phyloP scores from a whole-genome alignment of 2,888 invertebrate species.

The Nomada fabriciana region DNA sequence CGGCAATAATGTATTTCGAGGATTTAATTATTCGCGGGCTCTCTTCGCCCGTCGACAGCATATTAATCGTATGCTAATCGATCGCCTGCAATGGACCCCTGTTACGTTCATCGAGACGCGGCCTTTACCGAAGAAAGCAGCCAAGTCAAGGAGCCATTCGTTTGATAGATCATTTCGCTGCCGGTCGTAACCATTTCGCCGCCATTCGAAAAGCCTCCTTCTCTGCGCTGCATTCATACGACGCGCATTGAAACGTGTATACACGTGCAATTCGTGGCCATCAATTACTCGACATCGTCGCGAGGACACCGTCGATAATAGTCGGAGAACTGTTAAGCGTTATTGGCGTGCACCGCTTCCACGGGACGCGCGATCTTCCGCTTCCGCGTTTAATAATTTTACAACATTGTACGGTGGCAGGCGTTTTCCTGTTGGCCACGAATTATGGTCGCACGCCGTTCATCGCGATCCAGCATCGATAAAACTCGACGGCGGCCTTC shows the following conservation, averaged over 20 bases:
- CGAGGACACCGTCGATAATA: background rate
- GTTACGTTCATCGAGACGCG: constrained; percentile 44
- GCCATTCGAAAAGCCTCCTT: background rate
- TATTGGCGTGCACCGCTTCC: background rate
- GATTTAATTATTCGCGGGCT: constrained; percentile 76
- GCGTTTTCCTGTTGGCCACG: constrained; percentile 3
- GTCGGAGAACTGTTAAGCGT: background rate
- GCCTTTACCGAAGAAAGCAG: constrained; percentile 24
- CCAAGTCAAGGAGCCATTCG: constrained; percentile 2
- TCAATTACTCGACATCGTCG: constrained; percentile 18
- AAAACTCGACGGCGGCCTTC: constrained; percentile 30
- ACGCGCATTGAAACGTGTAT: background rate
- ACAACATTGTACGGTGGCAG: constrained; percentile 5
- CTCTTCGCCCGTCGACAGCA: constrained; percentile 65
- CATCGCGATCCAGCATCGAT: constrained; percentile 43
- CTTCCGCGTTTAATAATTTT: constrained; percentile 47
- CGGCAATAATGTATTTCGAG: constrained; percentile 66
- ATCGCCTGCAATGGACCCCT: constrained; percentile 66
- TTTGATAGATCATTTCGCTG: constrained; percentile 32
- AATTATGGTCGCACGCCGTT: constrained; percentile 34
- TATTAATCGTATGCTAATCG: constrained; percentile 79
- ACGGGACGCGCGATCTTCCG: background rate
- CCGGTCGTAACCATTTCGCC: background rate
- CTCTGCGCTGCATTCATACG: too few species aligned
- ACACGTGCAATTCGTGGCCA: constrained; percentile 9